A percentile compares a stretch with the other conserved stretches of the same genome.
phyloP scores from a whole-genome alignment of 2,797 vertebrate genomes.

The Allobates femoralis region DNA sequence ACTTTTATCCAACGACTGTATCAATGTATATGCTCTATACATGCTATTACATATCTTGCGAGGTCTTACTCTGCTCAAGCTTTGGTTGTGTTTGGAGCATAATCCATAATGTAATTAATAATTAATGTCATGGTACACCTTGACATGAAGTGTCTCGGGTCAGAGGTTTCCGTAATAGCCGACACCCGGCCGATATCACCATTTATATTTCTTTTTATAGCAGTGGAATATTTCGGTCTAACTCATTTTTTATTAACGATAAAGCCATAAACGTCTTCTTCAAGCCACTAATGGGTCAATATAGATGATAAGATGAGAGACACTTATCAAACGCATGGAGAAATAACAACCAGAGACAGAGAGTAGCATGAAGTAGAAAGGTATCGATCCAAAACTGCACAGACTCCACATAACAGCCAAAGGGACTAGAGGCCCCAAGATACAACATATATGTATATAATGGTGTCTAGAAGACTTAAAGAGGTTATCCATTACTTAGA shows the following conservation, averaged over 20 bases:
- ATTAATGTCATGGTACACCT: too few relatives aligned
- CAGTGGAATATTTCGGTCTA: not conserved
- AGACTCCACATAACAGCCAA: too few relatives aligned
- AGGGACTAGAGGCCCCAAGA: too few relatives aligned
- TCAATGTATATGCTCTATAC: too few relatives aligned
- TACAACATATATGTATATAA: too few relatives aligned
- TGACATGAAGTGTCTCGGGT: not conserved
- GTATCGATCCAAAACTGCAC: not conserved
- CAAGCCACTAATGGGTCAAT: not conserved
- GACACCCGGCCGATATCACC: not conserved
- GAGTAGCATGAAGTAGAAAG: too few relatives aligned
- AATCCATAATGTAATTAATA: not conserved
- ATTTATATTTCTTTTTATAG: not conserved
- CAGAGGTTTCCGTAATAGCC: not conserved
- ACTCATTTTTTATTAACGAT: not conserved
- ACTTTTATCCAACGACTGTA: too few relatives aligned
- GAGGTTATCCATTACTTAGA: too few relatives aligned
- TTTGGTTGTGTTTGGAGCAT: not conserved
- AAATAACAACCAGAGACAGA: too few relatives aligned
- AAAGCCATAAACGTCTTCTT: not conserved
- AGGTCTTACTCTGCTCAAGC: not conserved
- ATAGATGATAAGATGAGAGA: not conserved
- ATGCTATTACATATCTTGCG: too few relatives aligned
- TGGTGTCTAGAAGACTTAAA: too few relatives aligned
- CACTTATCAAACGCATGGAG: too few relatives aligned